A percentile compares a stretch with the other conserved stretches of the same genome.
These are phyloP conservation scores for Lophius piscatorius DNA, from an alignment of 2,113 vertebrate genomes.

Conservation along the genomic window DNA sequence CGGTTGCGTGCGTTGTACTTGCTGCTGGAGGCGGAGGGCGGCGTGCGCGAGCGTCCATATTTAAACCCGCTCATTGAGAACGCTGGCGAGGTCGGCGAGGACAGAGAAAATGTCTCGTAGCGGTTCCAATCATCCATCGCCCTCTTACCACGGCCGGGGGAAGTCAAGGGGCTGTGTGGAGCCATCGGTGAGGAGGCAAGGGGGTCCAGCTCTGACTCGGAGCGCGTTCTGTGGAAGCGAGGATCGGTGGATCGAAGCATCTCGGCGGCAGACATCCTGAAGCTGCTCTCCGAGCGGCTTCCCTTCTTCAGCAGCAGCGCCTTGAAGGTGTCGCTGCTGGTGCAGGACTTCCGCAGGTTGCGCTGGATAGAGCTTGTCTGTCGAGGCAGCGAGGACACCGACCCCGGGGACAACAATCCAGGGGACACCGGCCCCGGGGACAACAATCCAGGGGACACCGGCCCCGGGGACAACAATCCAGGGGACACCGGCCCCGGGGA, in stretches of 20 bases:
- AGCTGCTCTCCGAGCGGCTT: constrained; percentile 89
- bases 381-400: constrained; percentile 76
- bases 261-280: constrained; percentile 94
- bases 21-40: constrained; percentile 96
- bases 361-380: constrained; percentile 91
- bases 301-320: constrained; percentile 97
- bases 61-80: constrained; percentile 81
- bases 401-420: constrained; percentile 75
- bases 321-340: constrained; percentile 98
- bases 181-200: constrained; percentile 44
- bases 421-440: too few species aligned
- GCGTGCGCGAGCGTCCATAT: constrained; percentile 89
- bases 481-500: too few species aligned
- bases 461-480: too few species aligned
- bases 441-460: too few species aligned
- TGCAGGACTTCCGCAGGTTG: constrained; percentile 89
- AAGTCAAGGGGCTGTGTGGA: constrained; percentile 78
- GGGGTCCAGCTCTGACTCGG: constrained; percentile 73
- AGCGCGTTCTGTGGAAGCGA: constrained; percentile 83
- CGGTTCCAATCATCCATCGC: constrained; percentile 89
- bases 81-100: constrained; percentile 71
- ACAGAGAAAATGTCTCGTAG: constrained; percentile 85
- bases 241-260: constrained; percentile 95
- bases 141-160: constrained; percentile 79
- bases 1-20: constrained; percentile 91